These are phyloP conservation scores for Acipenser oxyrinchus DNA, from an alignment of 2,797 vertebrate genomes.

Conservation along the genomic window DNA sequence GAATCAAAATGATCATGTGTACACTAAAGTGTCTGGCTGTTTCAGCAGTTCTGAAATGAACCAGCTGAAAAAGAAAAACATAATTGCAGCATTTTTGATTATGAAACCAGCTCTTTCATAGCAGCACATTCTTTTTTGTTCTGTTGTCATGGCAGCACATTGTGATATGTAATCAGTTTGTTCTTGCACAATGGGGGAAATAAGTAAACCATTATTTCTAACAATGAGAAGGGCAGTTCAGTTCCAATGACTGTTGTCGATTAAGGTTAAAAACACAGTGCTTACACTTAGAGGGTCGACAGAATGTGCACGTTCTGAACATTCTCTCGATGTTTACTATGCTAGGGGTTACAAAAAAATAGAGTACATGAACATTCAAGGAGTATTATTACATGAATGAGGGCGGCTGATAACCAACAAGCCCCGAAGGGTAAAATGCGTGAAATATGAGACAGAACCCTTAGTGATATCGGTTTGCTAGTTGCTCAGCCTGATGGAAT, in stretches of 20 bases:
- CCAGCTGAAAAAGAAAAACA: not conserved
- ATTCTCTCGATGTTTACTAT: not conserved
- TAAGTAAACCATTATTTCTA: not conserved
- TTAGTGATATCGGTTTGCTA: no score
- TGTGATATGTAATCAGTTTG: slow-evolving; percentile 1
- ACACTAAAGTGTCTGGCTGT: no score
- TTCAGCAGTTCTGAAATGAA: not conserved
- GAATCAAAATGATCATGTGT: no score
- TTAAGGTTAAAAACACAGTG: not conserved
- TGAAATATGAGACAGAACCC: no score
- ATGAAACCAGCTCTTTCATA: not conserved
- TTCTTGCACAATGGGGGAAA: not conserved
- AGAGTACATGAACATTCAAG: not conserved
- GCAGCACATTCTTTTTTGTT: not conserved
- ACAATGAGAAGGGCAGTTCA: not conserved
- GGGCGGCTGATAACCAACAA: no score
- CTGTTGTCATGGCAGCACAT: not conserved
- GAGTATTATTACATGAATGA: not conserved
- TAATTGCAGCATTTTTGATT: not conserved
- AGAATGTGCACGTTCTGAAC: not conserved
- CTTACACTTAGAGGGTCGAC: not conserved
- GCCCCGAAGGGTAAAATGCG: no score
- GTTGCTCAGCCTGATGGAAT: no score
- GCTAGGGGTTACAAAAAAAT: not conserved
- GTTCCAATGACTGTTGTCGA: not conserved